Percentiles rank a stretch among this genome's conserved stretches.
Conservation (phyloP, 2,888 invertebrate genomes). For the Rhingia campestris region DNA sequence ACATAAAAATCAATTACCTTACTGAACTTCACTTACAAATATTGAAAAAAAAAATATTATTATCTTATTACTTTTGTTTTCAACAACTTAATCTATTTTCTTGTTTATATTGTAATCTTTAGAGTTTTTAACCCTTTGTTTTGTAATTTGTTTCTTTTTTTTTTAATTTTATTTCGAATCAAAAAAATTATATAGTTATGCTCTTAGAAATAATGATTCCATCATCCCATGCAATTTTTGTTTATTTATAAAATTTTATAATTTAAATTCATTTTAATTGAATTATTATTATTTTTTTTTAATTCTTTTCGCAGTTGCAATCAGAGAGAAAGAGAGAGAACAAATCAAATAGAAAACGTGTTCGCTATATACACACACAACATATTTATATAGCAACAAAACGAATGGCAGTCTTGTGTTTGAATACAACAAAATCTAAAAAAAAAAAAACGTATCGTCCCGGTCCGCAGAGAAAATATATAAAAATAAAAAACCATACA, state of each 20-base stretch:
- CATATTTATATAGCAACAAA: too few relatives aligned
- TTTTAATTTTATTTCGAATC: constrained; percentile 39
- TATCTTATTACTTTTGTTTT: constrained; percentile 45
- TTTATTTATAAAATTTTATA: constrained; percentile 29
- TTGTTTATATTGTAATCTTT: constrained; percentile 14
- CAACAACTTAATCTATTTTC: constrained; percentile 54
- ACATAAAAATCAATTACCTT: constrained; percentile 58
- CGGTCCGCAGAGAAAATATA: constrained; percentile 44
- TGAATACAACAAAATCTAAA: constrained; percentile 61
- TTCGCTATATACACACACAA: constrained; percentile 46
- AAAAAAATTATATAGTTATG: constrained; percentile 65
- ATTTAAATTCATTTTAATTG: constrained; percentile 9
- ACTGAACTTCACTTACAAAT: constrained; percentile 67
- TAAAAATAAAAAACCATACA: constrained; percentile 70
- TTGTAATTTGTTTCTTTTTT: constrained; percentile 2
- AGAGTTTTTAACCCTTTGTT: background rate
- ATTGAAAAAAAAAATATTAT: constrained; percentile 37
- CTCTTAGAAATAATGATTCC: constrained; percentile 79
- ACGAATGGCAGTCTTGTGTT: background rate
- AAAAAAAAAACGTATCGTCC: constrained; percentile 22
- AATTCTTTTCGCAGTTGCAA: constrained; percentile 44
- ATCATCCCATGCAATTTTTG: constrained; percentile 79
- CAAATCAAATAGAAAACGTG: constrained; percentile 55
- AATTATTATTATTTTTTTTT: constrained; percentile 5
- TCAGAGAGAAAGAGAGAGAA: constrained; percentile 53